Evolutionary conservation across 2,888 invertebrate genomes (phyloP).

Genomic region (Limnephilus marmoratus): DNA sequence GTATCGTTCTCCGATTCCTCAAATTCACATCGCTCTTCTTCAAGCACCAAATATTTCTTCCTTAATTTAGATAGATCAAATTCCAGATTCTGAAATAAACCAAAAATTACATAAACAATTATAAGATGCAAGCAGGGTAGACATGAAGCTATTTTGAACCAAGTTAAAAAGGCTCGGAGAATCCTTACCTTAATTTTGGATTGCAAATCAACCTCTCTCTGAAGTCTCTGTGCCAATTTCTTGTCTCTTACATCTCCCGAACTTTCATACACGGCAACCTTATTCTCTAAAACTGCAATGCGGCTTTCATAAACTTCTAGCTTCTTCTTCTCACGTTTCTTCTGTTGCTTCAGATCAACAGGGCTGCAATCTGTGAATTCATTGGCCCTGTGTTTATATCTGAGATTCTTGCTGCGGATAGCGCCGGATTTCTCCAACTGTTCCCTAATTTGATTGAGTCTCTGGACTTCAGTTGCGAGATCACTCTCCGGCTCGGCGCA

Average conservation of each 20-base stretch:
- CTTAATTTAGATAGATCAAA: slow-evolving; percentile 76
- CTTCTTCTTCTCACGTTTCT: slow-evolving; percentile 75
- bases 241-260: slow-evolving; percentile 80
- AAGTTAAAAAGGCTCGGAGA: background rate
- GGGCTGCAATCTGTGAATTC: slow-evolving; percentile 70
- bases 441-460: slow-evolving; percentile 81
- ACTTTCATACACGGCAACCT: slow-evolving; percentile 82
- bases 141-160: background rate
- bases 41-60: slow-evolving; percentile 80
- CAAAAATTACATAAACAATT: background rate
- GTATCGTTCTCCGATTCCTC: slow-evolving; percentile 88
- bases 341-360: slow-evolving; percentile 52
- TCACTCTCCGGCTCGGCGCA: slow-evolving; percentile 76
- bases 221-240: slow-evolving; percentile 80
- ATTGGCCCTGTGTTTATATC: slow-evolving; percentile 70
- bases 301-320: slow-evolving; percentile 80
- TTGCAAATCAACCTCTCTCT: slow-evolving; percentile 79
- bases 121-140: background rate
- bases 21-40: slow-evolving; percentile 85
- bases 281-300: slow-evolving; percentile 80
- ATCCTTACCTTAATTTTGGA: slow-evolving; percentile 74
- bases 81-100: slow-evolving; percentile 66
- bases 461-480: slow-evolving; percentile 80
- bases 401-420: slow-evolving; percentile 74
- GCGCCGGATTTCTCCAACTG: slow-evolving; percentile 79